Evolutionary conservation across 2,888 invertebrate species (phyloP), one percentile per base, ranked within the genome.

Genomic region (Perdita meconis): DNA sequence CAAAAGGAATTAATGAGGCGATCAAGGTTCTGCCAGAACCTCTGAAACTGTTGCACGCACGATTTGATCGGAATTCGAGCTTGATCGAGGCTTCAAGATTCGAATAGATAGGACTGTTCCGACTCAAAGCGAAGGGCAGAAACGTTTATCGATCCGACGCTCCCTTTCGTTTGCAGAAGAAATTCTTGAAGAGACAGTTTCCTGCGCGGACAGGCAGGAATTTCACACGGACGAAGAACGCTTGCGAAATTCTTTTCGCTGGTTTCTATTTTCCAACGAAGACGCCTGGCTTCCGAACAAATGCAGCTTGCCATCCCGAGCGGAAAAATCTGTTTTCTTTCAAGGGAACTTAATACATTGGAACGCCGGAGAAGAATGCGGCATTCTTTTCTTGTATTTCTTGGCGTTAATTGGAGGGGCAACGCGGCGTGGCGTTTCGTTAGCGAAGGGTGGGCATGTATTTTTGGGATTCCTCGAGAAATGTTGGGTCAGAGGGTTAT

Each of bases 81-180:
- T 26, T 24, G 66, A 68, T 68, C 51, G 63, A 64, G 55, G 57
- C 53, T 51, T 47, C 50, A 44, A 13, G 13, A 34, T 34, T 36
- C 30, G 38, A 16, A n/a, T 44, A 13, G 57, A 63, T 55, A 78
- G 34, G 60, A 19, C 5, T 10, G 19, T 53, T 34, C 24, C 2
- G 19, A 10, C 12, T 24, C 16, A n/a, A 26, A 19, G 30, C 24
- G 34, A 6, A 34, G 44, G 47, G 53, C 16, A 59, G 47, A 19
- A 30, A 5, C 16, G 50, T 42, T 44, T 64, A 78, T 80, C 69
- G 81, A 81, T 80, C 69, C 51, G 2, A 6, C 53, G 60, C 10
- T 36, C 56, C 36, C 26, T 26, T 22, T 44, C 47, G 19, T 30
- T n/a, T 22, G 63, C 10, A 8, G 30, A 61, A 59, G 51, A 34